These are phyloP conservation scores for Mionectes macconnelli DNA, from an alignment of 2,113 vertebrate species.

Conservation along the genomic window DNA sequence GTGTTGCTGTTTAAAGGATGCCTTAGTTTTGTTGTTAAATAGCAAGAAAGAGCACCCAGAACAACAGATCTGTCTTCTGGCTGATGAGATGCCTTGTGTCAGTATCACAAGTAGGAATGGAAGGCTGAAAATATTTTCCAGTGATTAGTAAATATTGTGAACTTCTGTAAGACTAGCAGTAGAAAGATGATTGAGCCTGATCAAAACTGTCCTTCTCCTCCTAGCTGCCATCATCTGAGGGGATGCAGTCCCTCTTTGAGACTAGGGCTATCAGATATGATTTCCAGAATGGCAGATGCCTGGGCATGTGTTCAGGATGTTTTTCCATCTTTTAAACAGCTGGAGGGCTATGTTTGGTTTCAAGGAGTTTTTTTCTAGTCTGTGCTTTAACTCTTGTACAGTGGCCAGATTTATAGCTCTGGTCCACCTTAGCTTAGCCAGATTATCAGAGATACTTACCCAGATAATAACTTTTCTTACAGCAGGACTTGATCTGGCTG, in stretches of 20 bases:
- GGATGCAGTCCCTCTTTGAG: not conserved
- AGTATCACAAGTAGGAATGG: not conserved
- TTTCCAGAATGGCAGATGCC: not conserved
- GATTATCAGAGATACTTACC: not conserved
- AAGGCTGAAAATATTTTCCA: not conserved
- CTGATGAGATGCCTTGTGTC: not conserved
- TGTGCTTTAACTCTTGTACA: not conserved
- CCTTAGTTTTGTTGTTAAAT: not conserved
- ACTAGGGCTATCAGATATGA: accelerated
- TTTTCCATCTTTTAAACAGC: not conserved
- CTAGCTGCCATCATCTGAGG: not conserved
- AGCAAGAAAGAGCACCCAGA: not conserved
- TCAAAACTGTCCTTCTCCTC: not conserved
- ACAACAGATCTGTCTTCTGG: not conserved
- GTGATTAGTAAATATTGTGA: not conserved
- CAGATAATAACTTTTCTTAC: not conserved
- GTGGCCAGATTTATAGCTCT: not conserved
- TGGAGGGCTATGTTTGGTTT: not conserved
- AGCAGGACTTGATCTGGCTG: not conserved
- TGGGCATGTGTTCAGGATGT: not conserved
- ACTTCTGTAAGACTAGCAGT: not conserved
- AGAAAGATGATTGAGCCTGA: not conserved
- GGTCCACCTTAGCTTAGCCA: not conserved
- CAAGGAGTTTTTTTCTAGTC: not conserved
- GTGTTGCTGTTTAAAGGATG: not conserved